Evolutionary conservation across 2,888 invertebrate genomes (phyloP).

Genomic region (Hemithea aestivaria): DNA sequence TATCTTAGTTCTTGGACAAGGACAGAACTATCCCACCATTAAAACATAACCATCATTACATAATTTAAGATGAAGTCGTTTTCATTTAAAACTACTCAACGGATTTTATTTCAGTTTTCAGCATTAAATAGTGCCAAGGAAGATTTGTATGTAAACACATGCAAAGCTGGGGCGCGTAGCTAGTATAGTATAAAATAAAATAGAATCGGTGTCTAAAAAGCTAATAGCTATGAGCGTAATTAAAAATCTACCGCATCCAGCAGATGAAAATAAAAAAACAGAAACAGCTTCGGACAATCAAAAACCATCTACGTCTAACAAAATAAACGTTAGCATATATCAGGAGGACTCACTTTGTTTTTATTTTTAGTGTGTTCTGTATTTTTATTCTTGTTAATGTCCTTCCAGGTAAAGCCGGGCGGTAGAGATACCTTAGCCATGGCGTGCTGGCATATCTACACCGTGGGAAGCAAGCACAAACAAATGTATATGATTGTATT

Average conservation of each 20-base stretch:
- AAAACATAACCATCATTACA: no score
- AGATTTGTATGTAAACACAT: no score
- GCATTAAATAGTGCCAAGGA: no score
- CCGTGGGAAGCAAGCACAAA: conserved; percentile 58
- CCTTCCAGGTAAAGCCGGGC: conserved; percentile 71
- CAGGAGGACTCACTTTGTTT: conserved; percentile 56
- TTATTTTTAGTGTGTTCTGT: conserved; percentile 58
- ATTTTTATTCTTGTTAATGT: conserved; percentile 65
- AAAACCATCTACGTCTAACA: conserved; percentile 9
- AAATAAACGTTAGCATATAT: conserved; percentile 2
- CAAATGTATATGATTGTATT: conserved; percentile 43
- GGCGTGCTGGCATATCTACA: conserved; percentile 63
- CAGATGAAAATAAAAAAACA: conserved; percentile 4
- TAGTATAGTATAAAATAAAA: no score
- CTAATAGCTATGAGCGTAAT: no score
- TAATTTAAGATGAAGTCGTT: no score
- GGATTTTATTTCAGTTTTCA: no score
- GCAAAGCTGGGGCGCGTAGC: no score
- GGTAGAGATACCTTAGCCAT: conserved; percentile 63
- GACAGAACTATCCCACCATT: no score
- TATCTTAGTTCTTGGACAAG: no score
- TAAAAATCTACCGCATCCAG: conserved; percentile 10
- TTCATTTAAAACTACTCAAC: no score
- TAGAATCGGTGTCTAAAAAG: no score
- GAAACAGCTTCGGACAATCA: conserved; percentile 4